A percentile compares a stretch with the other conserved stretches of the same genome.
Evolutionary conservation across 1,140 invertebrate genomes (phyloP).

Genomic region (Meloidogyne chitwoodi): DNA sequence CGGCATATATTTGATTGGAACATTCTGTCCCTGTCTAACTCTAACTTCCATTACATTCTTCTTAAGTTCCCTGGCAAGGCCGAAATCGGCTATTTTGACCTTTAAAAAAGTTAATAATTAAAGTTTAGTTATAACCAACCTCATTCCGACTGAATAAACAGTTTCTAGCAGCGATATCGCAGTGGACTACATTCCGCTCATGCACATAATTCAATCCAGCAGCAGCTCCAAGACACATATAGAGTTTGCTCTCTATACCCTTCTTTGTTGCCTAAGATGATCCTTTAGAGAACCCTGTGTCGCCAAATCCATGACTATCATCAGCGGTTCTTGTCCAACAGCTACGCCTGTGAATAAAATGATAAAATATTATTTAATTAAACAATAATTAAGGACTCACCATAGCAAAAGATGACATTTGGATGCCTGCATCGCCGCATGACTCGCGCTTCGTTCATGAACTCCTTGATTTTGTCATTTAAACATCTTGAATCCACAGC

Average conservation of each 20-base stretch:
- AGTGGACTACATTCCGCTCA: conserved; percentile 15
- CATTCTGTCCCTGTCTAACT: neutral
- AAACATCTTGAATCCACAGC: neutral
- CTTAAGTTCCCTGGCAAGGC: conserved; percentile 17
- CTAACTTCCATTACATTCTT: conserved; percentile 13
- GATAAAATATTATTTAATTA: neutral
- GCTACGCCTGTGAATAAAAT: conserved; percentile 30
- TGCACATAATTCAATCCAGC: conserved; percentile 29
- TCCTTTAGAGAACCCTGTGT: conserved; percentile 16
- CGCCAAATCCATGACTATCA: conserved; percentile 38
- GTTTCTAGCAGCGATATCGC: conserved; percentile 30
- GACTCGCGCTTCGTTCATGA: conserved; percentile 36
- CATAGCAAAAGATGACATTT: conserved; percentile 24
- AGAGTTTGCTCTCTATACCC: conserved; percentile 5
- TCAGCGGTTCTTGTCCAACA: conserved; percentile 36
- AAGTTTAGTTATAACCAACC: neutral
- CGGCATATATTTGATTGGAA: conserved; percentile 33
- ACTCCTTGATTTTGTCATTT: conserved; percentile 30
- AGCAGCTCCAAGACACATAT: conserved; percentile 33
- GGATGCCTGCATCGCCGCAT: conserved; percentile 34
- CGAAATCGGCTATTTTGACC: conserved; percentile 38
- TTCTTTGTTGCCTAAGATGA: conserved; percentile 16
- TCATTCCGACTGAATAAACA: conserved; percentile 20
- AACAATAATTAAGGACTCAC: neutral
- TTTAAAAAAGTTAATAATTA: neutral